Evolutionary conservation across 1,140 invertebrate species (phyloP), one percentile per base, ranked within the genome.

Genomic region (Philopotamus ludificatus): DNA sequence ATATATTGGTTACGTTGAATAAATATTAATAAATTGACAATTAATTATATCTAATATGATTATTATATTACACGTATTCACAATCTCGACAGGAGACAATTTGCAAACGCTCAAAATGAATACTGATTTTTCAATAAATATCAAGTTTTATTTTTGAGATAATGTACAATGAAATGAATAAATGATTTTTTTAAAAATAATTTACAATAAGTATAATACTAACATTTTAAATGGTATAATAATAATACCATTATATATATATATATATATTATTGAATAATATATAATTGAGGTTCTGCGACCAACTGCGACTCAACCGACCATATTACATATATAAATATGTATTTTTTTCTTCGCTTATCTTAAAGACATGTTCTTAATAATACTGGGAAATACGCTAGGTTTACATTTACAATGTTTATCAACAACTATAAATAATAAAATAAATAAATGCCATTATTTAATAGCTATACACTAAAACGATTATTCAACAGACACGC

Each of bases 261-360:
- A 58, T 42, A 58, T 18, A 58, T 16, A 42, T n/a, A n/a, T n/a
- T n/a, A n/a, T n/a, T n/a, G n/a, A n/a, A n/a, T 47, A 16, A 9
- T 47, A 15, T 49, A 60, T 47, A 60, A 47, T 26, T 22, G 23
- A 47, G 21, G 34, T 18, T 60, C 39, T 26, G 57, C 57, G 57
- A 60, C 57, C 57, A 60, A 60, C 57, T 60, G 44, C 44, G 57
- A 60, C 57, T 42, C 44, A 47, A 60, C 57, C 57, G 57, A 60
- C 57, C 57, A 47, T 60, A 60, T 12, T 39, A 22, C 34, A 28
- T 39, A n/a, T 42, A 57, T 21, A 10, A 54, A 54, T 54, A 54
- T 34, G 26, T 57, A 57, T 57, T 25, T 57, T 47, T 15, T 15
- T 47, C 10, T 47, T 47, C 4, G 28, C 4, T 34, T 7, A 34